Conservation (phyloP, 2,113 vertebrate species). For the Tragulus kanchil region DNA sequence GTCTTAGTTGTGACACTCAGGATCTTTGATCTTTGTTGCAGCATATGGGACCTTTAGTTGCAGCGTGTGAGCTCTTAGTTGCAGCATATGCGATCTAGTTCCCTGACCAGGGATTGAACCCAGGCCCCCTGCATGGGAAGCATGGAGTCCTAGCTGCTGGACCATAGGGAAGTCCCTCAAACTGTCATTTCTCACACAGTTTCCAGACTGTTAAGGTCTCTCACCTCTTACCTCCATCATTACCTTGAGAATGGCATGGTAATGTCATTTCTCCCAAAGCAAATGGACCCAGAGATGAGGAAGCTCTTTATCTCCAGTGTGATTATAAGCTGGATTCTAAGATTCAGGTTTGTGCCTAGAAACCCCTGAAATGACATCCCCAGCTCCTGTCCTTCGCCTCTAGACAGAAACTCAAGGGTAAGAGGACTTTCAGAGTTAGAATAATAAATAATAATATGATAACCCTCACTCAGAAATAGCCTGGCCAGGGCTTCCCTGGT, state of each 20-base stretch:
- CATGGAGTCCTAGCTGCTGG: neutral
- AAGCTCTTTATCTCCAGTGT: neutral
- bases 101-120: neutral
- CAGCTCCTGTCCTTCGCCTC: neutral
- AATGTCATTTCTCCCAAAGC: neutral
- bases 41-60: neutral
- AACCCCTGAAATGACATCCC: neutral
- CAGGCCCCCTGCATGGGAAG: neutral
- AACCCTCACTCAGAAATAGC: neutral
- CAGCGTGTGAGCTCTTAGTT: neutral
- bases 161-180: accelerated
- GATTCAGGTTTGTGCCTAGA: neutral
- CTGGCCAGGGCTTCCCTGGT: too few relatives aligned
- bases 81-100: accelerated
- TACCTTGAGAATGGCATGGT: neutral
- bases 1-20: neutral
- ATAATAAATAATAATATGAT: too few relatives aligned
- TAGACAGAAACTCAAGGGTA: neutral
- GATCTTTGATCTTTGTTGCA: neutral
- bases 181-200: neutral
- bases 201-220: neutral
- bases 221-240: neutral
- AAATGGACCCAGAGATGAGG: neutral
- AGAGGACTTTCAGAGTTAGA: neutral
- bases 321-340: neutral